Evolutionary conservation across 1,140 invertebrate species (phyloP), one percentile per base, ranked within the genome.

Genomic region (Caerostris darwini): DNA sequence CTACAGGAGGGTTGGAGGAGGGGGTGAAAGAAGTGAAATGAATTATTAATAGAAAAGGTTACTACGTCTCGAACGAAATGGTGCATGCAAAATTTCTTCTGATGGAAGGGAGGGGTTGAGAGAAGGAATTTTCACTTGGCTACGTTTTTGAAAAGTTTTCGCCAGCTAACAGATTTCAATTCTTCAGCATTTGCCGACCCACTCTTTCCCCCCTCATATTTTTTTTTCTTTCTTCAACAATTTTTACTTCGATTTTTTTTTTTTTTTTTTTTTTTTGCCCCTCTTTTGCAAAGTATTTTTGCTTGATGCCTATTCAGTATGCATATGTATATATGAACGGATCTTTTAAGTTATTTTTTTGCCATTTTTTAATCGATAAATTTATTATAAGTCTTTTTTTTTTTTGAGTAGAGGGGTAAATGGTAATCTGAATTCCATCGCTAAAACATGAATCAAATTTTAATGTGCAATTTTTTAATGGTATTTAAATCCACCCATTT

Each of bases 41-140:
- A 87, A 87, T 87, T 87, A 87, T 87, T 87, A 87, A 87, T 83
- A 83, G 82, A 83, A 83, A 83, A 83, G 82, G 82, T 83, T 83
- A 83, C 82, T 83, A 56, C 82, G 82, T 83, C 82, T 83, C 54
- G 82, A 57, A 58, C 53, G 82, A 83, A 83, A 83, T 83, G 82
- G 82, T 64, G 57, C 85, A 87, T 87, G 85, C 85, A 64, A 57
- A 59, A 87, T 87, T 87, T 64, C 59, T n/a, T 50, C 34, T 57
- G 10, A 10, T 14, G 17, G 59, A 61, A 5, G 19, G 34, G 34
- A 71, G 34, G 8, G 8, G 34, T 2, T 3, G 5, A 34, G 8
- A 77, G 85, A 59, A 19, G 34, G 85, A 87, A 50, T 87, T 87
- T 87, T 87, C 85, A 87, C 85, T 87, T 87, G 85, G 85, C 34